Evolutionary conservation across 92 coral and sea anemone genomes (phyloP).

Genomic region (Meandrina meandrites): DNA sequence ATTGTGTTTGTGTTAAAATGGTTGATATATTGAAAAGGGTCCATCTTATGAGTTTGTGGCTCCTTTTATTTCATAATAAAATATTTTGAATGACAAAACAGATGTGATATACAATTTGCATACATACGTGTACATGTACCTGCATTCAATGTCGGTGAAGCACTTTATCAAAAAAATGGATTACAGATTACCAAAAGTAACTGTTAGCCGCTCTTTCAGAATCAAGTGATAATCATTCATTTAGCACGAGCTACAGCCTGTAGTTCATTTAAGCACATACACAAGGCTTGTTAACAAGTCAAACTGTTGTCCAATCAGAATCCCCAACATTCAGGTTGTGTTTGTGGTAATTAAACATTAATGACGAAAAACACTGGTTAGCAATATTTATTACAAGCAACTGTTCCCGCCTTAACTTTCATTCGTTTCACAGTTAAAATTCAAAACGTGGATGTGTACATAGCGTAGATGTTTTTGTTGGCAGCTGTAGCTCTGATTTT

Average conservation of each 20-base stretch:
- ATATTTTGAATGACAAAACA: background rate
- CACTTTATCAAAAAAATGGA: background rate
- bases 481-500: background rate
- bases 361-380: conserved; percentile 14
- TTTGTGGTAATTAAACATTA: conserved; percentile 22
- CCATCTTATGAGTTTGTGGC: background rate
- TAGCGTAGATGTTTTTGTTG: background rate
- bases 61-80: background rate
- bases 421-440: background rate
- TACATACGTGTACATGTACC: background rate
- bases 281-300: conserved; percentile 24
- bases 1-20: background rate
- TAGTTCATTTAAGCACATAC: background rate
- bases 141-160: background rate
- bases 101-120: background rate
- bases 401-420: conserved; percentile 20
- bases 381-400: conserved; percentile 19
- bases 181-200: background rate
- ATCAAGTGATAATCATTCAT: background rate
- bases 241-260: background rate
- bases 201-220: background rate
- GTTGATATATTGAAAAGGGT: background rate
- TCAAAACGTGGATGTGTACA: background rate
- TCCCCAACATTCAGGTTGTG: conserved; percentile 12
- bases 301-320: conserved; percentile 8